Conservation (phyloP, 2,797 vertebrate genomes). For the Pangasius macronema region DNA sequence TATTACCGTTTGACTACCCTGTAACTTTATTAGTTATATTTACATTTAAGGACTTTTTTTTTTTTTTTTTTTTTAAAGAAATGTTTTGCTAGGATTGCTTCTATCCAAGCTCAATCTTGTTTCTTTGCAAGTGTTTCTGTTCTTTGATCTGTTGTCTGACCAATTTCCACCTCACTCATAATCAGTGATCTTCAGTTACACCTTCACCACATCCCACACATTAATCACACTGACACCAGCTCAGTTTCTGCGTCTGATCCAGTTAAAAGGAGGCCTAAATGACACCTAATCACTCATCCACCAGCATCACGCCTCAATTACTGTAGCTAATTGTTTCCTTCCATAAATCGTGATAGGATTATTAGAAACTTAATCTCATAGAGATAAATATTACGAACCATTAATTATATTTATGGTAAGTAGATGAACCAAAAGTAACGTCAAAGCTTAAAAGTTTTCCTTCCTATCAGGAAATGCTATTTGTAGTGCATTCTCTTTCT, state of each 20-base stretch:
- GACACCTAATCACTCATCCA: slow-evolving; percentile 34
- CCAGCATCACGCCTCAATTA: slow-evolving; percentile 8
- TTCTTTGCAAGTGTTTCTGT: slow-evolving; percentile 10
- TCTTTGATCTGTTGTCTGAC: slow-evolving; percentile 45
- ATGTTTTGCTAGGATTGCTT: not conserved
- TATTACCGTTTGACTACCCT: not conserved
- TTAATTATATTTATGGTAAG: not conserved
- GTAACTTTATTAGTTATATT: not conserved
- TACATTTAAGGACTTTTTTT: no score
- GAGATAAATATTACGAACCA: not conserved
- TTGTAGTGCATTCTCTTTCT: slow-evolving; percentile 2
- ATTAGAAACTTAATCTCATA: not conserved
- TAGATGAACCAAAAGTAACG: not conserved
- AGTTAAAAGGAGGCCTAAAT: slow-evolving; percentile 23
- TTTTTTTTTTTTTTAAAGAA: not conserved
- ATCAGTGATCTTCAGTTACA: slow-evolving; percentile 41
- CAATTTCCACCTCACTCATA: slow-evolving; percentile 46
- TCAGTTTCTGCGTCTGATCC: slow-evolving; percentile 45
- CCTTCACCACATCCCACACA: slow-evolving; percentile 24
- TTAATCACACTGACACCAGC: slow-evolving; percentile 20
- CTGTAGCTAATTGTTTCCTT: slow-evolving; percentile 2
- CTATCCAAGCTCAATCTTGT: not conserved
- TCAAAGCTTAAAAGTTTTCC: not conserved
- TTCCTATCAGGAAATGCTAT: not conserved
- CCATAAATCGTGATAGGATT: slow-evolving; percentile 19